phyloP scores from a whole-genome alignment of 2,888 invertebrate genomes.

The Cryptocephalus moraei region DNA sequence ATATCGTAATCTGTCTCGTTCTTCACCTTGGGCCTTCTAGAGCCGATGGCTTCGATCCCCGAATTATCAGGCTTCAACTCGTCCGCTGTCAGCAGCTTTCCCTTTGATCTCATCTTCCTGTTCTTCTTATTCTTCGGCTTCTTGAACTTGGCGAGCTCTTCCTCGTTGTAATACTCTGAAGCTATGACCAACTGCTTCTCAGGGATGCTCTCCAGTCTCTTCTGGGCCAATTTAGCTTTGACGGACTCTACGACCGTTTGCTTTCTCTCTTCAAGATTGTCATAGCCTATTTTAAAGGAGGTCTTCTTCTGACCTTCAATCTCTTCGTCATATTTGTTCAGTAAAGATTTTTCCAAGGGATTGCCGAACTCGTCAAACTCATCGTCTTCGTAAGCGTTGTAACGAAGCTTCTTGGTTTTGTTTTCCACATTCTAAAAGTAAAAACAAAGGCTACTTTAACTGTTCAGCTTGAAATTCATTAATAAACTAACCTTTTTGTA shows the following conservation, averaged over 20 bases:
- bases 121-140: slow-evolving; percentile 68
- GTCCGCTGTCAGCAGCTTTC: slow-evolving; percentile 56
- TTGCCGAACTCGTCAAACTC: slow-evolving; percentile 60
- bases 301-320: slow-evolving; percentile 62
- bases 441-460: neutral
- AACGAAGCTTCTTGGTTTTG: slow-evolving; percentile 75
- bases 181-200: slow-evolving; percentile 61
- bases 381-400: slow-evolving; percentile 78
- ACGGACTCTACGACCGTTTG: slow-evolving; percentile 40
- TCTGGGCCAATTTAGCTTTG: slow-evolving; percentile 52
- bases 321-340: slow-evolving; percentile 93
- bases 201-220: slow-evolving; percentile 64
- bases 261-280: slow-evolving; percentile 45
- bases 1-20: slow-evolving; percentile 38
- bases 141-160: slow-evolving; percentile 82
- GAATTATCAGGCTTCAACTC: slow-evolving; percentile 43
- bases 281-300: slow-evolving; percentile 68
- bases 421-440: slow-evolving; percentile 59
- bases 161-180: slow-evolving; percentile 77
- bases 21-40: slow-evolving; percentile 26
- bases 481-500: slow-evolving; percentile 54
- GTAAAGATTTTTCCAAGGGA: slow-evolving; percentile 53
- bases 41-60: slow-evolving; percentile 25
- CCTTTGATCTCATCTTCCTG: slow-evolving; percentile 55
- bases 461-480: neutral